A percentile compares a stretch with the other conserved stretches of the same genome.
Conservation (phyloP, 2,888 invertebrate species). For the Hermaeophaga mercurialis region DNA sequence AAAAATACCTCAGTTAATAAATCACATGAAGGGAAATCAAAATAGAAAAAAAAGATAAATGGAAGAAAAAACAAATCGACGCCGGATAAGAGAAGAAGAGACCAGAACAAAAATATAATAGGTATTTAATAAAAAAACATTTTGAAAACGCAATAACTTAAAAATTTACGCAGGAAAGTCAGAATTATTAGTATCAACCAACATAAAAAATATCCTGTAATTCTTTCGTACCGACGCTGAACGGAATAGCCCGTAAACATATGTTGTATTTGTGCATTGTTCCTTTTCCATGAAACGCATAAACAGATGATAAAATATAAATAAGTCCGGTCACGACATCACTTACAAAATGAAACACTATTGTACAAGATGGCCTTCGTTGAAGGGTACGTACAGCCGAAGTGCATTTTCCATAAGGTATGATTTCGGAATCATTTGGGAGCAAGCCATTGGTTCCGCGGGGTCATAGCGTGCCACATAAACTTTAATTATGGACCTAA, state of each 20-base stretch:
- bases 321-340: conserved; percentile 26
- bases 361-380: conserved; percentile 6
- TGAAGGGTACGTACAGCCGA: conserved; percentile 19
- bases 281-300: conserved; percentile 28
- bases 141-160: too few species aligned
- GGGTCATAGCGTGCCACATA: neutral
- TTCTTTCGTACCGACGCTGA: conserved; percentile 15
- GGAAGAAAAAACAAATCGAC: too few species aligned
- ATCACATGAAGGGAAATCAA: too few species aligned
- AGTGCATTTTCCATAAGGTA: neutral
- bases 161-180: too few species aligned
- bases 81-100: too few species aligned
- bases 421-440: neutral
- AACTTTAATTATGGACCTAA: neutral
- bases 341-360: conserved; percentile 20
- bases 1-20: too few species aligned
- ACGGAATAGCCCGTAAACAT: conserved; percentile 19
- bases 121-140: too few species aligned
- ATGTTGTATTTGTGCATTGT: conserved; percentile 32
- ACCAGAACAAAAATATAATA: too few species aligned
- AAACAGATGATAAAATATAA: conserved; percentile 30
- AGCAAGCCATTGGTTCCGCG: neutral
- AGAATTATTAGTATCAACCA: too few species aligned
- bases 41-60: too few species aligned
- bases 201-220: conserved; percentile 7